Percentiles rank a stretch among this genome's conserved stretches.
Evolutionary conservation across 2,113 vertebrate species (phyloP).

Genomic region (Oreochromis aureus): DNA sequence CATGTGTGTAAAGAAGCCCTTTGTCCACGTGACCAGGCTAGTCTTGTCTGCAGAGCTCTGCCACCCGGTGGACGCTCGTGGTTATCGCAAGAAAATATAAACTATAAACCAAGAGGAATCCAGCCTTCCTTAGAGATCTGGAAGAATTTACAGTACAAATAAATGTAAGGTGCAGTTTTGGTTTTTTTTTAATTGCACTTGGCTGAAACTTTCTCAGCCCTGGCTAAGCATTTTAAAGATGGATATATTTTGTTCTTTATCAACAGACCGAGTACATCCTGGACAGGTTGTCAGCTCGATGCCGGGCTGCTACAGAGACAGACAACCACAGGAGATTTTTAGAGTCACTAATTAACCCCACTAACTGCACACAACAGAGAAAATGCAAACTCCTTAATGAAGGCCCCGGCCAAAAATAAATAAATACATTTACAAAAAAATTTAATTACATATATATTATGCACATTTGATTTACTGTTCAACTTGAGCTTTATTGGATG

Average conservation of each 20-base stretch:
- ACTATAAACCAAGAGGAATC: not conserved
- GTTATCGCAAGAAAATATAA: not conserved
- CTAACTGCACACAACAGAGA: not conserved
- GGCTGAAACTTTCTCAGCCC: not conserved
- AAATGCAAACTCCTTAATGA: not conserved
- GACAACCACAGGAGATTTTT: not conserved
- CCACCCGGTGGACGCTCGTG: slow-evolving; percentile 3
- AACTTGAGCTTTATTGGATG: not conserved
- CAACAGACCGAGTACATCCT: not conserved
- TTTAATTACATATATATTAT: not conserved
- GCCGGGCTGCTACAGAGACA: not conserved
- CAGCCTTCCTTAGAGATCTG: not conserved
- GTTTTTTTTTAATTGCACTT: not conserved
- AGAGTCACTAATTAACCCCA: not conserved
- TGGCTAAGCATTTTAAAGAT: not conserved
- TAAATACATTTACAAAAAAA: not conserved
- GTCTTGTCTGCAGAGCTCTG: not conserved
- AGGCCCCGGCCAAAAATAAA: not conserved
- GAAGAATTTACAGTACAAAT: not conserved
- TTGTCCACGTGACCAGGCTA: not conserved
- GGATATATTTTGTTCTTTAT: not conserved
- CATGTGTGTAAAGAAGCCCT: not conserved
- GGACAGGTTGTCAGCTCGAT: not conserved
- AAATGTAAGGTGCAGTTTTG: not conserved
- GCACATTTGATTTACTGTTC: not conserved